Percentiles rank a stretch among this genome's conserved stretches.
These are phyloP conservation scores for Hypanus sabinus DNA, from an alignment of 2,113 vertebrate species.

Conservation along the genomic window DNA sequence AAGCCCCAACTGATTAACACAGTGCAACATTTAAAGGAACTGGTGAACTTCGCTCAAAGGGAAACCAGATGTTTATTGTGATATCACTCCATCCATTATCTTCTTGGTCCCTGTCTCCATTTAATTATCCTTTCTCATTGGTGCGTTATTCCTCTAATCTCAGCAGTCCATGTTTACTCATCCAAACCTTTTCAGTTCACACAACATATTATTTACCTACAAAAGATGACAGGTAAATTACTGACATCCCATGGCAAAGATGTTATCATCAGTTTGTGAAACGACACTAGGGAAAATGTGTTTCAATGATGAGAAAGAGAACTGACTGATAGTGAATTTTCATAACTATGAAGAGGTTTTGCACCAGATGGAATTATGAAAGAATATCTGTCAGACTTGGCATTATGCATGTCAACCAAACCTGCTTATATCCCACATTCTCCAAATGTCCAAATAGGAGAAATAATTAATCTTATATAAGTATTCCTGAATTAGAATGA, in stretches of 20 bases:
- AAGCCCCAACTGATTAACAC: not conserved
- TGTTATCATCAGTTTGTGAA: not conserved
- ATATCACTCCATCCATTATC: not conserved
- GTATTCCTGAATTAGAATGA: not conserved
- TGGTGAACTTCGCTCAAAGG: not conserved
- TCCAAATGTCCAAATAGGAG: not conserved
- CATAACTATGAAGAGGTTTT: not conserved
- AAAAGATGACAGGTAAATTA: not conserved
- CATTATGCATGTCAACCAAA: not conserved
- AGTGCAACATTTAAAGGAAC: not conserved
- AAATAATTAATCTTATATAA: not conserved
- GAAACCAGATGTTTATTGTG: not conserved
- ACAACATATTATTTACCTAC: not conserved
- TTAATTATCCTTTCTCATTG: not conserved
- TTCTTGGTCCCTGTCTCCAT: not conserved
- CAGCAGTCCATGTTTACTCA: not conserved
- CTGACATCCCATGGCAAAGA: not conserved
- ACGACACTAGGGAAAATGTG: not conserved
- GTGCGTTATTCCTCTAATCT: not conserved
- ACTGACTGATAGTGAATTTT: not conserved
- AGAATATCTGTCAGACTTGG: not conserved
- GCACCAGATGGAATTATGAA: not conserved
- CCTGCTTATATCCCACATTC: not conserved
- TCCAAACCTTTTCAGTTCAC: not conserved
- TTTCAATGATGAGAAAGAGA: not conserved